phyloP scores from a whole-genome alignment of 2,113 vertebrate genomes.

The Tetraodon nigroviridis region DNA sequence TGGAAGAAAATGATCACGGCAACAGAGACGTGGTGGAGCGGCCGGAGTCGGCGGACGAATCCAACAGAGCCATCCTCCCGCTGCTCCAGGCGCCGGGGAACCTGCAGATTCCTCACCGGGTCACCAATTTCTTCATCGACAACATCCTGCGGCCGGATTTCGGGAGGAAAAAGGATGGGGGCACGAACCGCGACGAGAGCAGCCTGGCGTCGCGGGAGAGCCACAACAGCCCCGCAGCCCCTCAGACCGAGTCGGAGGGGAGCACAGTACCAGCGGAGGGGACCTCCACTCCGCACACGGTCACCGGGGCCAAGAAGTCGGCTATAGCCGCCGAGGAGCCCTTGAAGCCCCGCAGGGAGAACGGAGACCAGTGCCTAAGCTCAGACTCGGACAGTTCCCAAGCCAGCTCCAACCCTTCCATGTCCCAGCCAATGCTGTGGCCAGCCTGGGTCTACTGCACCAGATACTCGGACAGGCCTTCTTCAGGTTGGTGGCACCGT shows the following conservation, averaged over 20 bases:
- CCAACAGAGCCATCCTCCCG: conserved; percentile 77
- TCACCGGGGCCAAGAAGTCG: conserved; percentile 76
- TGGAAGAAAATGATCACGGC: conserved; percentile 88
- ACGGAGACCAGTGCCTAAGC: conserved; percentile 88
- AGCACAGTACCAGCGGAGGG: conserved; percentile 79
- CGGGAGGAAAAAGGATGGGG: conserved; percentile 83
- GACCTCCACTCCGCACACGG: conserved; percentile 78
- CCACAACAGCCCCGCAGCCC: conserved; percentile 71
- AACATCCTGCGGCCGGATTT: conserved; percentile 94
- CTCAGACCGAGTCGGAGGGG: conserved; percentile 69
- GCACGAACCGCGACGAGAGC: conserved; percentile 64
- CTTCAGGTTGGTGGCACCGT: conserved; percentile 83
- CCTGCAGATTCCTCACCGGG: conserved; percentile 81
- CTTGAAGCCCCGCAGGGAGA: conserved; percentile 78
- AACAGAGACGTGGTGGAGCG: conserved; percentile 76
- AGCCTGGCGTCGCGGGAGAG: conserved; percentile 64
- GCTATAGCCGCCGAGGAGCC: conserved; percentile 77
- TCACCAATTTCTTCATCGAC: conserved; percentile 98
- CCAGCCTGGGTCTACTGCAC: conserved; percentile 99
- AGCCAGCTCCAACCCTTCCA: conserved; percentile 78
- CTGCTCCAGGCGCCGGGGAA: conserved; percentile 81
- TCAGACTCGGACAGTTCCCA: conserved; percentile 97
- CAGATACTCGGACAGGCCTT: conserved; percentile 95
- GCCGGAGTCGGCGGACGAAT: conserved; percentile 79
- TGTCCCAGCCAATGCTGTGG: conserved; percentile 88